Conservation (phyloP, 2,797 vertebrate species). For the Esox masquinongy region DNA sequence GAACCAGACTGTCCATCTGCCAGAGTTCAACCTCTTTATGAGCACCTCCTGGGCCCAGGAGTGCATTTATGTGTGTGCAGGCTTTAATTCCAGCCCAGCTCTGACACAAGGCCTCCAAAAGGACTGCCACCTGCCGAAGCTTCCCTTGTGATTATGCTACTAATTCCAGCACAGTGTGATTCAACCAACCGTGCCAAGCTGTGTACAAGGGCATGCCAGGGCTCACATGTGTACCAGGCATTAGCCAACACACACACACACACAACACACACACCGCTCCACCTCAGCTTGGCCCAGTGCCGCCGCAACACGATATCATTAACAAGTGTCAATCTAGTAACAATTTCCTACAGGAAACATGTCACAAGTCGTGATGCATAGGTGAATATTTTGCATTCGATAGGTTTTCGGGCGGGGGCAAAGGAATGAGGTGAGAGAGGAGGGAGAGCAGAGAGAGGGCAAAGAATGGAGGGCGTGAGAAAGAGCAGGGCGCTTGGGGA, state of each 20-base stretch:
- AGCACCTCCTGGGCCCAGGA: neutral
- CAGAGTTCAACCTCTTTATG: neutral
- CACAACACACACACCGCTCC: neutral
- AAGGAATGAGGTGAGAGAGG: too few relatives aligned
- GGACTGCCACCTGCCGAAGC: neutral
- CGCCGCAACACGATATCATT: neutral
- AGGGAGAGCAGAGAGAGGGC: too few relatives aligned
- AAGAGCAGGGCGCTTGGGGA: too few relatives aligned
- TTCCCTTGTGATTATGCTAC: conserved; percentile 35
- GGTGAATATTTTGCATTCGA: too few relatives aligned
- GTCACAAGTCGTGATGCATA: too few relatives aligned
- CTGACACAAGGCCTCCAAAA: neutral
- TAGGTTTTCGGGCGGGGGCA: too few relatives aligned
- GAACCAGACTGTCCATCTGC: neutral
- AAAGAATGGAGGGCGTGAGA: too few relatives aligned
- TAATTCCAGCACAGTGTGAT: conserved; percentile 31
- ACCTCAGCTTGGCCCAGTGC: conserved; percentile 22
- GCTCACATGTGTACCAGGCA: conserved; percentile 37
- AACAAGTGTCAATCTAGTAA: too few relatives aligned
- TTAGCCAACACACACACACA: neutral
- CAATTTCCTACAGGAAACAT: too few relatives aligned
- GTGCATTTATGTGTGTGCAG: too few relatives aligned
- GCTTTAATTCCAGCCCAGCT: neutral
- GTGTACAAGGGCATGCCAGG: conserved; percentile 28
- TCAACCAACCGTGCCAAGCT: conserved; percentile 24